phyloP scores from a whole-genome alignment of 2,113 vertebrate genomes.

The Melanostigma gelatinosum region DNA sequence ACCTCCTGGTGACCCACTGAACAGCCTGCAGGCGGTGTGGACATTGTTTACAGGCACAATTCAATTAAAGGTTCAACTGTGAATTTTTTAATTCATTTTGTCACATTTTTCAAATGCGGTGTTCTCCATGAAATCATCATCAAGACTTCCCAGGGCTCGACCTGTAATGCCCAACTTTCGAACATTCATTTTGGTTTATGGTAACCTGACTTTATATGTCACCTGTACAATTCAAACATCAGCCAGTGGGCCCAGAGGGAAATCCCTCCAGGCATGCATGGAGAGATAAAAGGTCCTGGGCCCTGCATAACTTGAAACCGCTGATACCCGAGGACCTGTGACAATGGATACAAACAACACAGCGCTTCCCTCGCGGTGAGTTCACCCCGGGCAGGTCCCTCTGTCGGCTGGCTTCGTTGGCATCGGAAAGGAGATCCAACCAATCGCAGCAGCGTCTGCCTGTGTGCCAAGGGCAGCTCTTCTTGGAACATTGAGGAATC shows the following conservation, averaged over 20 bases:
- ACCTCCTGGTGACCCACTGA: neutral
- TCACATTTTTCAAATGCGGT: neutral
- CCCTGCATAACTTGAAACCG: constrained; percentile 17
- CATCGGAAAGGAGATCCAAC: constrained; percentile 4
- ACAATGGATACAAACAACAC: constrained; percentile 16
- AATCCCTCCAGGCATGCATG: constrained; percentile 13
- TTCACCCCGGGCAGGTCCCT: neutral
- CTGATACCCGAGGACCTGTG: constrained; percentile 25
- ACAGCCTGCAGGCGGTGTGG: too few relatives aligned
- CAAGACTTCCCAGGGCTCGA: neutral
- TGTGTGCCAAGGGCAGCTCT: constrained; percentile 35
- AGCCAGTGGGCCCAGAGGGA: neutral
- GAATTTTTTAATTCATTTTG: neutral
- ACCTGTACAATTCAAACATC: neutral
- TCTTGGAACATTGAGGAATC: constrained; percentile 42
- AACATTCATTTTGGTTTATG: neutral
- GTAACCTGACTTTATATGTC: neutral
- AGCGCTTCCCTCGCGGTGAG: constrained; percentile 22
- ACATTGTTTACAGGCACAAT: neutral
- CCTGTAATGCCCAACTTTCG: neutral
- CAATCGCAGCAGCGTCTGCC: constrained; percentile 9
- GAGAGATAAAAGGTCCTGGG: constrained; percentile 26
- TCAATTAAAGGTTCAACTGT: too few relatives aligned
- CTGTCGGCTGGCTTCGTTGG: neutral
- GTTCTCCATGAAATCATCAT: neutral